phyloP scores from a whole-genome alignment of 2,888 invertebrate genomes.

The Yponomeuta sedellus region DNA sequence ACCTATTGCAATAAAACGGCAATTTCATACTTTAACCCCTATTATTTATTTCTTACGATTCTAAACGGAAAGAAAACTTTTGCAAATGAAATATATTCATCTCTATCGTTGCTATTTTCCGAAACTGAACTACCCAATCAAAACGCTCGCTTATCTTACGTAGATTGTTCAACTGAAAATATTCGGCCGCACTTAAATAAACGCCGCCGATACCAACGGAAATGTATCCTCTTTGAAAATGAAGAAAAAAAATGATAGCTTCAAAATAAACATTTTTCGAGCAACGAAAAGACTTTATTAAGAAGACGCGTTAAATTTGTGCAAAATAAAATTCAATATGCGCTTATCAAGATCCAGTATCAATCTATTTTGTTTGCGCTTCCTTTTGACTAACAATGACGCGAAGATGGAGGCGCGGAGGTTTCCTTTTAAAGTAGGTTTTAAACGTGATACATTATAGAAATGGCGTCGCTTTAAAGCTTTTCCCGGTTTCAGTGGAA shows the following conservation, averaged over 20 bases:
- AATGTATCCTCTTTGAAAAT: conserved; percentile 3
- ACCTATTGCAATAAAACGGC: too few relatives aligned
- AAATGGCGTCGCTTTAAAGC: conserved; percentile 64
- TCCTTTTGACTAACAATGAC: conserved; percentile 48
- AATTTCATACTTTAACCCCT: too few relatives aligned
- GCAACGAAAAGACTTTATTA: conserved; percentile 13
- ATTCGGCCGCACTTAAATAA: not conserved
- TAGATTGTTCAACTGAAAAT: not conserved
- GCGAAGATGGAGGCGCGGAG: conserved; percentile 32
- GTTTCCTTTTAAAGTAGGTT: conserved; percentile 61
- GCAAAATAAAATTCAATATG: conserved; percentile 52
- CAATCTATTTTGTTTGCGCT: conserved; percentile 67
- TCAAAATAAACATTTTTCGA: conserved; percentile 11
- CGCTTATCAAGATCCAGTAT: conserved; percentile 55
- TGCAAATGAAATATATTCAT: too few relatives aligned
- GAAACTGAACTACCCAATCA: not conserved
- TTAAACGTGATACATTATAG: conserved; percentile 70
- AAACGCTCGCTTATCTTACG: conserved; percentile 14
- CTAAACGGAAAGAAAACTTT: too few relatives aligned
- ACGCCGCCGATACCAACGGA: not conserved
- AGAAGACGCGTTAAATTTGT: conserved; percentile 30
- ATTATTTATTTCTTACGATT: too few relatives aligned
- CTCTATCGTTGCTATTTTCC: not conserved
- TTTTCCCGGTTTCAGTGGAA: conserved; percentile 60
- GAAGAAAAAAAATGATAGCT: not conserved